Conservation (phyloP, 2,888 invertebrate species). For the Amphipyra tragopoginis region DNA sequence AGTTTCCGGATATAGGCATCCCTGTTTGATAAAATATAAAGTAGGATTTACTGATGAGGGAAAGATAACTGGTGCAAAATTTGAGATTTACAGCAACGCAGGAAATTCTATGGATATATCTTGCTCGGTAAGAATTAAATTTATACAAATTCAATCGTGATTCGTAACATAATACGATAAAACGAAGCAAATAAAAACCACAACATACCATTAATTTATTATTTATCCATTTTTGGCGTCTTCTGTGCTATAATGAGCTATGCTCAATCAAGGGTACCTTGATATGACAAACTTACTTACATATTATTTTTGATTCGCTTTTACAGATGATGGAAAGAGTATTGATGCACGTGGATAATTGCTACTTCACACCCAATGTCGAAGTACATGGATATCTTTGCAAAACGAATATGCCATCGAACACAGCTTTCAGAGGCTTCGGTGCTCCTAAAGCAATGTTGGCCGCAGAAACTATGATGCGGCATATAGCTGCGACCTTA, state of each 20-base stretch:
- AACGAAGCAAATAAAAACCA: too few species aligned
- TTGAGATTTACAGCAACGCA: constrained; percentile 92
- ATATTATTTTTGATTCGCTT: background rate
- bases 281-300: too few species aligned
- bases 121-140: constrained; percentile 82
- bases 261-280: too few species aligned
- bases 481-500: constrained; percentile 93
- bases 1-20: constrained; percentile 94
- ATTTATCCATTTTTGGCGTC: too few species aligned
- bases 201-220: too few species aligned
- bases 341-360: constrained; percentile 94
- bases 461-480: constrained; percentile 93
- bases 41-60: constrained; percentile 93
- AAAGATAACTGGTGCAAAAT: constrained; percentile 91
- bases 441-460: constrained; percentile 98
- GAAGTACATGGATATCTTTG: constrained; percentile 93
- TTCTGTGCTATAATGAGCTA: too few species aligned
- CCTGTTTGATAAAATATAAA: constrained; percentile 94
- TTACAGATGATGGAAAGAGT: constrained; percentile 94
- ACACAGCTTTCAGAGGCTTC: constrained; percentile 98
- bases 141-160: background rate
- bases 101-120: constrained; percentile 94
- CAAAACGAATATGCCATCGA: constrained; percentile 96
- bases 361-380: constrained; percentile 94
- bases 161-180: too few species aligned